Evolutionary conservation across 1,140 invertebrate genomes (phyloP).

Genomic region (Neotoxoptera formosana): DNA sequence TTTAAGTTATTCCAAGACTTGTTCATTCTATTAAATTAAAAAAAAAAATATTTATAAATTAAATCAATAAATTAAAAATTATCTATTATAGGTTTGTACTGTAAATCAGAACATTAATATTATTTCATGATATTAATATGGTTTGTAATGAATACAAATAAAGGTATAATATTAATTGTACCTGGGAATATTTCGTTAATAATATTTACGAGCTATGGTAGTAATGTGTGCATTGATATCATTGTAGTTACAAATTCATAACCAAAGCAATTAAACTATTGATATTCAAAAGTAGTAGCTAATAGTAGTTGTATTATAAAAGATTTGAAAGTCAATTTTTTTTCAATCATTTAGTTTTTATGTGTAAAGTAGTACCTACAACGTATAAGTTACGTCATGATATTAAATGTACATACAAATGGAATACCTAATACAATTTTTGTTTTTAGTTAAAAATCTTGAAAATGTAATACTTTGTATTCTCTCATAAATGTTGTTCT

Average conservation of each 20-base stretch:
- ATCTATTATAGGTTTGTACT: background rate
- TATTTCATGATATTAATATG: background rate
- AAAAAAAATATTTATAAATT: too few species aligned
- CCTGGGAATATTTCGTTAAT: background rate
- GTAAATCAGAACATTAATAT: background rate
- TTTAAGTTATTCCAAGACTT: background rate
- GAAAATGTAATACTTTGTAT: too few species aligned
- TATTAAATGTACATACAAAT: too few species aligned
- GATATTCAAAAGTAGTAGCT: background rate
- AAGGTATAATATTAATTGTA: background rate
- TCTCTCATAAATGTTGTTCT: too few species aligned
- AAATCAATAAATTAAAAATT: too few species aligned
- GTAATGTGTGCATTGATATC: background rate
- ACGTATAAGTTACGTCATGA: too few species aligned
- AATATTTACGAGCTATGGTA: background rate
- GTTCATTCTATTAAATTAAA: background rate
- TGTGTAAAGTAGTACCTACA: too few species aligned
- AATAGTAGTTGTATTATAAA: background rate
- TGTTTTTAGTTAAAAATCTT: too few species aligned
- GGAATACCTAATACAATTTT: too few species aligned
- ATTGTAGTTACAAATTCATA: background rate
- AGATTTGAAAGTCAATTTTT: too few species aligned
- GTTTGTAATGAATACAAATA: background rate
- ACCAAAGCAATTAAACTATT: background rate
- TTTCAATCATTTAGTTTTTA: too few species aligned